Base-by-base conservation (phyloP, 2,113 vertebrate genomes). In the Anas platyrhynchos region DNA sequence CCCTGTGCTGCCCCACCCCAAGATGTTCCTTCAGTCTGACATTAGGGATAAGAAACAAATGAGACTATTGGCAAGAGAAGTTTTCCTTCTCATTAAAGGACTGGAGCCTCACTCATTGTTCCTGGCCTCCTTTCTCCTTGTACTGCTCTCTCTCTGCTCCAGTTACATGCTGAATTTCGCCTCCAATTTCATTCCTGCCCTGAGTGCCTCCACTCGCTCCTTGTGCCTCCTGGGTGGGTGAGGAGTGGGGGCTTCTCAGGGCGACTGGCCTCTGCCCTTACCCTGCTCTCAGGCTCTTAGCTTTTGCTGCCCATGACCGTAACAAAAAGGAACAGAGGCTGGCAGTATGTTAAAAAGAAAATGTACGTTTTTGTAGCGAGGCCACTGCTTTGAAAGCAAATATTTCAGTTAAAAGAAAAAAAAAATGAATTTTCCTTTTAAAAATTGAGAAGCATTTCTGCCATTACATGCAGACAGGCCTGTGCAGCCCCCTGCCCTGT, bases 11-110 rank as follows among this genome's bases (percentile, higher is more conserved):
- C 68, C 74, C 79, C 89, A 89, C 23, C 41, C 84, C 4, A 29
- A 2, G 9, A 7, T 4, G 23, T 27, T 52, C 54, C 69, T 50
- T 38, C 63, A 6, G 68, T 91, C 32, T 78, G 58, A 38, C 62
- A 2, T 32, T 18, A 10, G 23, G 23, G 48, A 43, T 41, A 41
- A 87, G 66, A 55, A 83, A n/a, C 73, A 46, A 26, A 31, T 0
- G 18, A 73, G 68, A 25, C 16, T 25, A 1, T 2, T 62, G 78
- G 44, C 86, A 76, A 36, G 62, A 63, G 52, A 27, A 22, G 7
- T 48, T 82, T 43, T 58, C 55, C 87, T 46, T 36, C 67, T 62
- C 86, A 86, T 83, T 95, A 94, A 96, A 94, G 79, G 31, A 13
- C 87, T 95, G 71, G 84, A 96, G 85, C 87, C 79, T 68, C 68